Conservation (phyloP, 2,113 vertebrate genomes). For the Lepidothrix coronata region DNA sequence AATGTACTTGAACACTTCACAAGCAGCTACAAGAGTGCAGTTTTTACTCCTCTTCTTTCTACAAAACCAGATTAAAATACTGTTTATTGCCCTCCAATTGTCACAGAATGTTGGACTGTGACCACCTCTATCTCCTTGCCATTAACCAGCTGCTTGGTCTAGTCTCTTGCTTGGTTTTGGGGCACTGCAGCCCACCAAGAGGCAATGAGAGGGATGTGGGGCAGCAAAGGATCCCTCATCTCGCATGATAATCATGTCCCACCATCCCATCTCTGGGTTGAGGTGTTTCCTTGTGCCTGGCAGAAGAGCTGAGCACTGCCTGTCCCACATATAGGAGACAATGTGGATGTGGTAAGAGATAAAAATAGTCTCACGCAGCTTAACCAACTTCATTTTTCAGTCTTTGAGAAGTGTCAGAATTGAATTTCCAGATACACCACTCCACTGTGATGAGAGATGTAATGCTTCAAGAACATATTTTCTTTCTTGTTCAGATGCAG, state of each 20-base stretch:
- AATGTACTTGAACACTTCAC: neutral
- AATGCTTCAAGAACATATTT: neutral
- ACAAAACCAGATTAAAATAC: neutral
- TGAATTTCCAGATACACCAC: neutral
- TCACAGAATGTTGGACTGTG: no score
- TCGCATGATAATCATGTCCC: rapidly evolving
- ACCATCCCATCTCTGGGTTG: neutral
- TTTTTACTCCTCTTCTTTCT: neutral
- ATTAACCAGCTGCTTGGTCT: neutral
- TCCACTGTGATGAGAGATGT: neutral
- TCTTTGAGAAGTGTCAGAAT: neutral
- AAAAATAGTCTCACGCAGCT: neutral
- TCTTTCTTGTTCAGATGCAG: neutral
- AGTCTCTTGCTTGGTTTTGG: neutral
- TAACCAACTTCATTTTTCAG: neutral
- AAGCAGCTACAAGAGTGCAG: neutral
- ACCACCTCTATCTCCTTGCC: neutral
- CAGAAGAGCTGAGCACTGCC: neutral
- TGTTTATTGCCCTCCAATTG: neutral
- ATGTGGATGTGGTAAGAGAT: neutral
- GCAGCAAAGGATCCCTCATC: neutral
- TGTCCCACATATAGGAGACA: neutral
- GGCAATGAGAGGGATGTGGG: neutral
- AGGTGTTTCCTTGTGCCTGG: neutral
- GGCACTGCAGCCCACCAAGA: neutral